Evolutionary conservation across 2,797 vertebrate genomes (phyloP), one percentile per base, ranked within the genome.

Genomic region (Harpagifer antarcticus): DNA sequence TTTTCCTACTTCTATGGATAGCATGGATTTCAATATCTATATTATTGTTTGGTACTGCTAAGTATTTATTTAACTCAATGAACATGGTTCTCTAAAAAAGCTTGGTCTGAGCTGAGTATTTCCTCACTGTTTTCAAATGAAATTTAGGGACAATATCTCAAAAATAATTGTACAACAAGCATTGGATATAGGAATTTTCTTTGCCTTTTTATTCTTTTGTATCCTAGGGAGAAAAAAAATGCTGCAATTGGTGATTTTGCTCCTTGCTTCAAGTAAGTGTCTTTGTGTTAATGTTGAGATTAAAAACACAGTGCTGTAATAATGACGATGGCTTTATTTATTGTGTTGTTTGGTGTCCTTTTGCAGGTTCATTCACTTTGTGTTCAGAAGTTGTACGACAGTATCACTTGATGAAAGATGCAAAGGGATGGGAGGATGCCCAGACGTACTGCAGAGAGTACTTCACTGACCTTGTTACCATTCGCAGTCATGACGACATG

Each of bases 231-330:
- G 1, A 53, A 1, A 27, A 27, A 66, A 44, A 1, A 86, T 73
- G 74, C 31, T 55, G 17, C 43, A 8, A 50, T 42, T 71, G 19
- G 6, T 58, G 50, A 52, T 54, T n/a, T 27, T 75, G 27, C 64
- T 83, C 53, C 17, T 85, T 0, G 17, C 53, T 14, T 76, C 71
- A 71, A 72, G 85, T 84, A 33, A 62, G 74, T 45, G 5, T 20
- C 31, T 57, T 3, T 11, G 10, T 3, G 17, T n/a, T 3, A 33
- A 55, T 19, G 1, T 47, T 62, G 0, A 54, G 57, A 60, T 61
- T n/a, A 44, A 31, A 57, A 40, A 4, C 44, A 43, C 45, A 13
- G 6, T 17, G 23, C 45, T 54, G 11, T 17, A 56, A 9, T 31
- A 11, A 19, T 19, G 14, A 44, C 4, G 1, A 2, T 16, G 42